Evolutionary conservation across 2,888 invertebrate species (phyloP).

Genomic region (Eupithecia dodoneata): DNA sequence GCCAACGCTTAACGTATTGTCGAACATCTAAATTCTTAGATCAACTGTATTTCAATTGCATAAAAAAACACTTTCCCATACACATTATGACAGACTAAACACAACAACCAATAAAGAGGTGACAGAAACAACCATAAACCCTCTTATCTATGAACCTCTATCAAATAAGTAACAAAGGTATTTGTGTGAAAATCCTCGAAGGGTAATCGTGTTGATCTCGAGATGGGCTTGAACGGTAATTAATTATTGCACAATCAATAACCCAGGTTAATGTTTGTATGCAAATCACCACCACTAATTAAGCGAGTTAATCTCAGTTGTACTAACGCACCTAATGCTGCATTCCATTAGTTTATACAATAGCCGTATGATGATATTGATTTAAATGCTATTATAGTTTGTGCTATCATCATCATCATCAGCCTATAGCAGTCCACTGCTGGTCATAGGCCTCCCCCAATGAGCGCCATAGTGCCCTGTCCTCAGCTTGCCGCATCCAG

Average conservation of each 20-base stretch:
- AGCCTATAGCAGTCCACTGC: too few species aligned
- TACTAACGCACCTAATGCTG: neutral
- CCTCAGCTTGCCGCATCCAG: too few species aligned
- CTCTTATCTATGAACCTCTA: neutral
- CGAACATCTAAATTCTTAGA: too few species aligned
- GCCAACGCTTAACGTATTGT: too few species aligned
- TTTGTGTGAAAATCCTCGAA: neutral
- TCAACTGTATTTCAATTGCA: too few species aligned
- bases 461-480: too few species aligned
- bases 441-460: too few species aligned
- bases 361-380: neutral
- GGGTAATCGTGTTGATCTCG: neutral
- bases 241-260: conserved; percentile 24
- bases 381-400: neutral
- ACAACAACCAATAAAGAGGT: too few species aligned
- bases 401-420: neutral
- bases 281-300: conserved; percentile 11
- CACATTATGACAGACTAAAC: too few species aligned
- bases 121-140: neutral
- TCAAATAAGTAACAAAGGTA: neutral
- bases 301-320: neutral
- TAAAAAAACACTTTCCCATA: too few species aligned
- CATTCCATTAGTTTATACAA: neutral
- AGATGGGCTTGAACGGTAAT: neutral
- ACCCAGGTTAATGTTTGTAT: conserved; percentile 25